Evolutionary conservation across 2,888 invertebrate species (phyloP).

Genomic region (Pollenia amentaria): DNA sequence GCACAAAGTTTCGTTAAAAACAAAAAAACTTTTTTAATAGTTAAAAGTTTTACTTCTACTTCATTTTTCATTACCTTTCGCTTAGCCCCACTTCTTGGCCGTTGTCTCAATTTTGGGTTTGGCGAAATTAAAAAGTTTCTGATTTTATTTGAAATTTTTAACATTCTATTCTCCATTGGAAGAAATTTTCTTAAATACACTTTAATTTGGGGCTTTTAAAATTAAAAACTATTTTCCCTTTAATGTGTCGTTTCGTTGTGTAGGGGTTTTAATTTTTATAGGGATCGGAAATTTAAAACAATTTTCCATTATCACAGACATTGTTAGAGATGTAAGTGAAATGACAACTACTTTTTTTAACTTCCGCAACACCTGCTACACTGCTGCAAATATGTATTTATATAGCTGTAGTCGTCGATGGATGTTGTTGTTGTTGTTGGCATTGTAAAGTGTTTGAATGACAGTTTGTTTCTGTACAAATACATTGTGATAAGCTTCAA

Average conservation of each 20-base stretch:
- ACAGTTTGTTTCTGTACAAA: constrained; percentile 38
- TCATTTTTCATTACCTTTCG: constrained; percentile 34
- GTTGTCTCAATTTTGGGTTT: not conserved
- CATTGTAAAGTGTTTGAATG: constrained; percentile 27
- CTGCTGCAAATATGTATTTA: not conserved
- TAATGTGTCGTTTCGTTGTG: not conserved
- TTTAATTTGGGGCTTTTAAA: constrained; percentile 32
- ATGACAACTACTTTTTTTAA: constrained; percentile 44
- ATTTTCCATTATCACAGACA: constrained; percentile 56
- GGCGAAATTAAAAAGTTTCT: constrained; percentile 55
- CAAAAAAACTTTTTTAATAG: constrained; percentile 44
- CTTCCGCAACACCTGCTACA: constrained; percentile 61
- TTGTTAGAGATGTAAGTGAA: constrained; percentile 49
- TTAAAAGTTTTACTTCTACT: constrained; percentile 55
- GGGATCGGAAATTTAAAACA: constrained; percentile 36
- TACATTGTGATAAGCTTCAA: constrained; percentile 57
- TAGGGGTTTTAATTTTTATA: constrained; percentile 9
- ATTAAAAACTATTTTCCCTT: not conserved
- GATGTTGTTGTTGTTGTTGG: constrained; percentile 21
- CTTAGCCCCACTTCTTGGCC: not conserved
- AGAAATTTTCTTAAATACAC: constrained; percentile 29
- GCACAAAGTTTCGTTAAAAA: constrained; percentile 63
- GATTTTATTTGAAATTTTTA: constrained; percentile 46
- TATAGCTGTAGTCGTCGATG: not conserved
- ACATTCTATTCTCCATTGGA: constrained; percentile 51